Base-by-base conservation (phyloP, 1,140 invertebrate species). In the Drosophila nannoptera region DNA sequence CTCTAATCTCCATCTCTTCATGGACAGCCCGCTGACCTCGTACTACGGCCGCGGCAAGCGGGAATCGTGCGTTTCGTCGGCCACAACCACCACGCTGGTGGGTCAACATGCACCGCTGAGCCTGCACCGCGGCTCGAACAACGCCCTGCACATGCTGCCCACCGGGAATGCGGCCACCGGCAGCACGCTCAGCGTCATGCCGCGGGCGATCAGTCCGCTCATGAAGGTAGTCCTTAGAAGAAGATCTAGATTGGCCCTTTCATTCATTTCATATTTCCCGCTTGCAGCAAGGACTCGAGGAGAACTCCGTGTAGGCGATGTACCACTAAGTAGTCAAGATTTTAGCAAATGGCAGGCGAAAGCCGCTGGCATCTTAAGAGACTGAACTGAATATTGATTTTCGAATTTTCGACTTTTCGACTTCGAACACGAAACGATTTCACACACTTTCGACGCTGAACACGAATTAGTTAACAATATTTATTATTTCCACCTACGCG, bases 31-130 rank as follows among this genome's bases (percentile, higher is more conserved):
- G 5, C 65, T 89, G 14, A 89, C 88, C 38, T 77, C 88, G n/a
- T 87, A 88, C 56, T 89, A 88, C 46, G 87, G 88, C 8, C 87
- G 86, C 60, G 83, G 87, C 11, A 89, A 89, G 64, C 75, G 88
- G 12, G 88, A 89, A 50, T 89, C 88, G 6, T 87, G 88, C 54
- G 88, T 88, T 32, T 89, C 88, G 9, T 89, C 87, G 55, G 86
- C 87, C 35, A 89, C 88, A 62, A 89, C 88, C 55, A 89, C 88
- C 31, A 89, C 88, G 16, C 53, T 89, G 67, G 71, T 89, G 56
- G 88, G 86, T 35, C 86, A 84, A 11, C 81, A 88, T 69, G 75
- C 73, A 4, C 73, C 78, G 8, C 56, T 83, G 5, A 45, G 75
- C 9, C 53, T 77, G 40, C 84, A 87, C 46, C 83, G 88, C 4